Evolutionary conservation across 2,113 vertebrate genomes (phyloP), one percentile per base, ranked within the genome.

Genomic region (Urocynchramus pylzowi): DNA sequence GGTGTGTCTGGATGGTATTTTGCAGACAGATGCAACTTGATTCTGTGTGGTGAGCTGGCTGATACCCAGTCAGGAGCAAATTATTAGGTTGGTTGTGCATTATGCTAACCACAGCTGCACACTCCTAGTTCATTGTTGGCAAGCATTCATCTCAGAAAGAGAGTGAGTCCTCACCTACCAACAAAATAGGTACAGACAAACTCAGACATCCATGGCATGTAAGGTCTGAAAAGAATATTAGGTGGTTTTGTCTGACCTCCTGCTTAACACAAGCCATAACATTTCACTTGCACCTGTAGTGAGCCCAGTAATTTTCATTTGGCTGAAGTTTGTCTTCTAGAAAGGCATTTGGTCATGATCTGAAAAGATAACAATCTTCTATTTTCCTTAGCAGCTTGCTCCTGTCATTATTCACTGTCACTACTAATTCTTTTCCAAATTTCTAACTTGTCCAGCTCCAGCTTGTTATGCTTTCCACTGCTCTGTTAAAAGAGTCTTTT

Each of bases 191-290:
- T 2, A 1, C 41, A 49, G 61, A 56, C 70, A 83, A 92, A 92
- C 20, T 35, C 79, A 92, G 64, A 89, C 33, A 12, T 92, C 54
- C 19, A 24, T 56, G 47, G 44, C 54, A 59, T 89, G 92, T 78
- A 81, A 90, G 39, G 33, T 83, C 68, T 92, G 83, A 87, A 89
- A 84, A 84, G 59, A 90, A 33, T 93, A 90, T 94, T 88, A 65
- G 63, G 50, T 88, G 88, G 50, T 92, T 90, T 94, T 92, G 63
- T 93, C 76, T 95, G 91, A 95, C 80, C 89, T 90, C 64, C 64
- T 90, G 33, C 68, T 70, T 89, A 89, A 75, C 68, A 92, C 28
- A 84, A 76, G 54, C 60, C 13, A 2, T 86, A 85, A 74, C 45
- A 80, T 89, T 95, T 95, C 7, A 0, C 60, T 90, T 90, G 47